phyloP scores from a whole-genome alignment of 1,140 invertebrate species.

The Conopomorpha cramerella region DNA sequence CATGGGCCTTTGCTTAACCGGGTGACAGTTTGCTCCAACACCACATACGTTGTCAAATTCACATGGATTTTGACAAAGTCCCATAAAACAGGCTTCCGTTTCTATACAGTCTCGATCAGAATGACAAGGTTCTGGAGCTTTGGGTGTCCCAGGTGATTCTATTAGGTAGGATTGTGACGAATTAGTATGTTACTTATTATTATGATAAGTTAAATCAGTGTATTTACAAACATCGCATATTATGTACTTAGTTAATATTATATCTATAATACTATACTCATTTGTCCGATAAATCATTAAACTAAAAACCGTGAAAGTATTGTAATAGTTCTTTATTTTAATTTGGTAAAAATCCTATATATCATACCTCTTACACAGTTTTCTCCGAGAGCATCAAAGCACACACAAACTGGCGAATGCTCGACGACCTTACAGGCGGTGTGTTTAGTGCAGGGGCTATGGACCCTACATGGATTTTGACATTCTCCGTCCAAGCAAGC shows the following conservation, averaged over 20 bases:
- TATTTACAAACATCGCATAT: constrained; percentile 33
- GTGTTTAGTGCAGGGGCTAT: constrained; percentile 69
- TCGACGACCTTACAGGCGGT: constrained; percentile 71
- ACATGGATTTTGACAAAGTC: constrained; percentile 74
- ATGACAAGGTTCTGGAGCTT: constrained; percentile 70
- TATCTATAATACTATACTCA: constrained; percentile 12
- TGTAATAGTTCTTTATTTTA: too few relatives aligned
- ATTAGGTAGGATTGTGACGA: constrained; percentile 30
- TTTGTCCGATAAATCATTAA: constrained; percentile 44
- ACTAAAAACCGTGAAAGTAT: constrained; percentile 5
- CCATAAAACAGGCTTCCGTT: constrained; percentile 75
- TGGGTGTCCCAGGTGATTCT: constrained; percentile 70
- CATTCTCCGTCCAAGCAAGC: constrained; percentile 73
- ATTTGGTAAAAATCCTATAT: constrained; percentile 17
- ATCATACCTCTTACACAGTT: constrained; percentile 58
- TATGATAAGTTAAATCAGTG: constrained; percentile 14
- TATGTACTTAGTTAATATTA: constrained; percentile 4
- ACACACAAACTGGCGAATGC: constrained; percentile 73
- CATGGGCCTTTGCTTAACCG: constrained; percentile 75
- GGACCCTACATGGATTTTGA: constrained; percentile 69
- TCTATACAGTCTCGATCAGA: constrained; percentile 77
- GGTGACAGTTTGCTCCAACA: constrained; percentile 69
- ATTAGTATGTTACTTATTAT: constrained; percentile 42
- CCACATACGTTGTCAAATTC: constrained; percentile 75
- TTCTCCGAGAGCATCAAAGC: constrained; percentile 45